Percentiles rank a stretch among this genome's conserved stretches.
Evolutionary conservation across 2,797 vertebrate genomes (phyloP).

Genomic region (Graptemys geographica): DNA sequence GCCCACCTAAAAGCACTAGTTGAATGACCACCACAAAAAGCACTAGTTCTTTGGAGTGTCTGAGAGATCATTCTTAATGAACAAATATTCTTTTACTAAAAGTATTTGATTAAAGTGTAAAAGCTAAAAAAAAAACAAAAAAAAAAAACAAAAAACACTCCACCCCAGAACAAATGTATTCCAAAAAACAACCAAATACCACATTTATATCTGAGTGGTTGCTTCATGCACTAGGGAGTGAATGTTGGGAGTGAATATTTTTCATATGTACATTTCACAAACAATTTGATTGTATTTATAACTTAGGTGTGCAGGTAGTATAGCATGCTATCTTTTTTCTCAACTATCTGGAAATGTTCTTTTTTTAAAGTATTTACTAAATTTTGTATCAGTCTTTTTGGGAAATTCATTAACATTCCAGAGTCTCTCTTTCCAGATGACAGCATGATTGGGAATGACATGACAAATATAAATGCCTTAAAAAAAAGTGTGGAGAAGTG

Average conservation of each 20-base stretch:
- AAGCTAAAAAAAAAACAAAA: not conserved
- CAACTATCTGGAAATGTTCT: rapidly evolving
- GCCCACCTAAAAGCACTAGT: not conserved
- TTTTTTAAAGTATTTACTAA: not conserved
- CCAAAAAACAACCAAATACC: not conserved
- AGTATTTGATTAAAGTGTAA: not conserved
- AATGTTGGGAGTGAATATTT: not conserved
- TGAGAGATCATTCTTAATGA: not conserved
- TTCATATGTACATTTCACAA: not conserved
- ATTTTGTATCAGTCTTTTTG: not conserved
- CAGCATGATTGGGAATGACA: no score
- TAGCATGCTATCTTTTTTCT: not conserved
- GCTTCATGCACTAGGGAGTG: not conserved
- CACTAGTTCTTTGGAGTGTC: not conserved
- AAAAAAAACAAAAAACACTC: not conserved
- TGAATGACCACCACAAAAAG: not conserved
- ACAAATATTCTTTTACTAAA: not conserved
- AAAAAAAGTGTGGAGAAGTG: not conserved
- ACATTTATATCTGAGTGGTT: rapidly evolving
- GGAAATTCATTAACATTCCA: no score
- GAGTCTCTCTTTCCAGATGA: no score
- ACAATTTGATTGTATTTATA: not conserved
- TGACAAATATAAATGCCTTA: no score
- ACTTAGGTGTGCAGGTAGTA: not conserved
- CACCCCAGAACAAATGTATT: not conserved